Base-by-base conservation (phyloP, 1,140 invertebrate genomes). In the Cotesia typhae region DNA sequence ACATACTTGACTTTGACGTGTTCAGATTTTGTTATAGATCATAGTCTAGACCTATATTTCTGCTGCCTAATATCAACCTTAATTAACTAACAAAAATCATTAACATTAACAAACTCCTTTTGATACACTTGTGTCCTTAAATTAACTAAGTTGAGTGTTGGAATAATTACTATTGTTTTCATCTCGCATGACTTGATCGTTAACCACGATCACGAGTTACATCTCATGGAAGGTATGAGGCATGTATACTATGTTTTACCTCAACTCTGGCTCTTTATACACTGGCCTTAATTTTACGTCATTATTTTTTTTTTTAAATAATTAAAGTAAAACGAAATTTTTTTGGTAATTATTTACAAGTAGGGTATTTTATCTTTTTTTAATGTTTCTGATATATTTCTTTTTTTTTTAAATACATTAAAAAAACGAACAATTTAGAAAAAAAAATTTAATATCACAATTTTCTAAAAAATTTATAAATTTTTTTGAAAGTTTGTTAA, bases 141-240 rank as follows among this genome's bases (percentile, higher is more conserved):
- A 37, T 55, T 55, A 55, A 55, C 36, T 51, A 53, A 55, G 66
- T 67, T 36, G 57, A 67, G 66, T 67, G 66, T 67, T 67, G 66
- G n/a, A 67, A 35, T 55, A 53, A 53, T 67, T 67, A 53, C 52
- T 28, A 51, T 28, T 55, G 28, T 67, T 12, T 51, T 53, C 55
- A 53, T 67, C 66, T 67, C 66, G 66, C 66, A 67, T 67, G 66
- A 28, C 41, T 51, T 55, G 28, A 67, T 67, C 28, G 47, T 35
- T 53, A 17, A 28, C 17, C 52, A 51, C 66, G 47, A 28, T 28
- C 17, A 55, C 52, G n/a, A 66, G 41, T 67, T 53, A 67, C 28
- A 55, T 55, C 66, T 67, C 51, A 55, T 53, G 35, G 66, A 53
- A 67, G 66, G 66, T 67, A 67, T 67, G 66, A 37, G 66, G 66